Evolutionary conservation across 1,140 invertebrate genomes (phyloP).

Genomic region (Heliconius hewitsoni): DNA sequence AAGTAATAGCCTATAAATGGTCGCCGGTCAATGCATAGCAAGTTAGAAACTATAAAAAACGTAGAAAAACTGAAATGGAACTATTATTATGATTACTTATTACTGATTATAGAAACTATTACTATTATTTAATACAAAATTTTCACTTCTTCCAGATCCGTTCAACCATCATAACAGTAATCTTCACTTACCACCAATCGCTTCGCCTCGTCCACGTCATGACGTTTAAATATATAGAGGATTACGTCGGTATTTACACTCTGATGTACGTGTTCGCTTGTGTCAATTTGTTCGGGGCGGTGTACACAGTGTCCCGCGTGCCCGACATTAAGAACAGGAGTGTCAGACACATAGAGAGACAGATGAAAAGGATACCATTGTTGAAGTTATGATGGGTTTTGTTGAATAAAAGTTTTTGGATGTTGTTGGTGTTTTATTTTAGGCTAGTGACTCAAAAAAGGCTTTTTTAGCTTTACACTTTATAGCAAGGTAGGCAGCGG

Average conservation of each 20-base stretch:
- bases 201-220: slow-evolving; percentile 57
- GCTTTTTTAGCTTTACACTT: no score
- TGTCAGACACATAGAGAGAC: slow-evolving; percentile 60
- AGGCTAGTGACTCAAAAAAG: no score
- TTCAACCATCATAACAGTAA: background rate
- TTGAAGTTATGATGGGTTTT: slow-evolving; percentile 46
- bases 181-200: slow-evolving; percentile 38
- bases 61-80: no score
- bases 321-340: slow-evolving; percentile 59
- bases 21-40: no score
- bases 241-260: slow-evolving; percentile 60
- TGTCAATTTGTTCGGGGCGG: slow-evolving; percentile 60
- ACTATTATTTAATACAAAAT: background rate
- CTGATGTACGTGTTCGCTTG: slow-evolving; percentile 63
- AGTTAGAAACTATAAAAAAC: no score
- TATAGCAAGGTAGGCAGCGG: no score
- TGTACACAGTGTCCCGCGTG: slow-evolving; percentile 55
- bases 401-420: background rate
- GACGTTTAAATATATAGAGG: slow-evolving; percentile 59
- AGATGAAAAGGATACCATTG: slow-evolving; percentile 60
- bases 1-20: no score
- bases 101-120: no score
- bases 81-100: no score
- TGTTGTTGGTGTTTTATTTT: background rate
- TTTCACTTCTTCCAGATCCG: background rate